Base-by-base conservation (phyloP, 2,888 invertebrate species). In the Tenthredo scrophulariae region DNA sequence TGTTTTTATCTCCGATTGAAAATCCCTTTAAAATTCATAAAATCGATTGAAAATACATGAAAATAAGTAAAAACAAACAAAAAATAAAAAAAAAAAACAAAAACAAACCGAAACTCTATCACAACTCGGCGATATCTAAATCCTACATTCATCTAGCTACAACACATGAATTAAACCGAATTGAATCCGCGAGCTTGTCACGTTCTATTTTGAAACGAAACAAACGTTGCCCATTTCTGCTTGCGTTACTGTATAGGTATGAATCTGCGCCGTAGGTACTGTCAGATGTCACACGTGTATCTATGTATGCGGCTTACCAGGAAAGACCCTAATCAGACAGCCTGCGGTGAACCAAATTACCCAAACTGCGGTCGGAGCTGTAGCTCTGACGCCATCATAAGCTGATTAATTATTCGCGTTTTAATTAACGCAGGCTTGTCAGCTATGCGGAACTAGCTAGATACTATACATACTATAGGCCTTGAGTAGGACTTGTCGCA, bases 401-500 rank as follows among this genome's bases (percentile, higher is more conserved):
- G 70, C 84, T 84, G 72, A 84, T 84, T 84, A 84, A 84, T 84
- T 86, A 87, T 87, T 83, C 83, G 72, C 83, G 79, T 80, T 80
- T 80, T 80, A 80, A 80, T 80, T 50, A 80, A 80, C 62, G 79
- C 79, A 62, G 58, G 79, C 79, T 80, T 62, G 62, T 80, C 79
- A 40, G 62, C 62, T 80, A 80, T 2, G 40, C 62, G 40, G 58
- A 80, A 80, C 79, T 80, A 62, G 79, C 37, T 29, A 22, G 50
- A 7, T 13, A 29, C 62, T 13, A 37, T 33, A 22, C 43, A 40
- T 40, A 13, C n/a, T n/a, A n/a, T 4, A 70, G 22, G 15, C 46
- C 22, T 29, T 13, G 26, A 46, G 46, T 15, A 7, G 13, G 26
- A 75, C 75, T 75, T 75, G 46, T 26, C 29, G 26, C 18, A 46